Conservation (phyloP, 2,888 invertebrate genomes). For the Ennomos quercinarius region DNA sequence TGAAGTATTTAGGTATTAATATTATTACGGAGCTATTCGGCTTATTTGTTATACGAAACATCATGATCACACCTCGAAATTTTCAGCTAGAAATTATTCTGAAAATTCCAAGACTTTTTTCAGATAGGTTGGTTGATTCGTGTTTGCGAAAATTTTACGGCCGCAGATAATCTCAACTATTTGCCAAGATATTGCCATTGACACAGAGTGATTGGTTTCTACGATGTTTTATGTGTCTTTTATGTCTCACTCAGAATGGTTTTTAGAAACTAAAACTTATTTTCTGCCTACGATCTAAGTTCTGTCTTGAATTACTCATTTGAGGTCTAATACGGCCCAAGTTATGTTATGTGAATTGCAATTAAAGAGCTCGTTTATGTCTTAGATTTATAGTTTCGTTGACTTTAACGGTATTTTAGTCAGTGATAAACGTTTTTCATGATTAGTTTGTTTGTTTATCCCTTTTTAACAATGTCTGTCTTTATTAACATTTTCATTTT, state of each 20-base stretch:
- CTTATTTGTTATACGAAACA: not conserved
- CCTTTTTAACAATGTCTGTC: no score
- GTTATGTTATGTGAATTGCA: slow-evolving; percentile 2
- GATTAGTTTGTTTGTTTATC: not conserved
- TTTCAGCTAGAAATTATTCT: no score
- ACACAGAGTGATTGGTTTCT: slow-evolving; percentile 31
- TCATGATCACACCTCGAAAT: no score
- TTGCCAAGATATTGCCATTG: slow-evolving; percentile 31
- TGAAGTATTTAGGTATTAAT: not conserved
- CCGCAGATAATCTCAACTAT: slow-evolving; percentile 32
- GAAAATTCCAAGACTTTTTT: not conserved
- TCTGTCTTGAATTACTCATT: not conserved
- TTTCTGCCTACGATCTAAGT: slow-evolving; percentile 8
- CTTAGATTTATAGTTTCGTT: not conserved
- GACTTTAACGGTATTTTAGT: no score
- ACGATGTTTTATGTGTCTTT: slow-evolving; percentile 28
- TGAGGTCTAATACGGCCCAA: not conserved
- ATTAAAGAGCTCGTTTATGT: slow-evolving; percentile 1
- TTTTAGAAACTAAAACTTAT: slow-evolving; percentile 6
- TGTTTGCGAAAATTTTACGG: slow-evolving; percentile 31
- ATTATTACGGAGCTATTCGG: not conserved
- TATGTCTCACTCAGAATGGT: slow-evolving; percentile 8
- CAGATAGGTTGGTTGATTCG: slow-evolving; percentile 13
- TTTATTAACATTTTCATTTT: no score
- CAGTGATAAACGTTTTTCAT: no score